Evolutionary conservation across 2,113 vertebrate genomes (phyloP).

Genomic region (Crotophaga sulcirostris): DNA sequence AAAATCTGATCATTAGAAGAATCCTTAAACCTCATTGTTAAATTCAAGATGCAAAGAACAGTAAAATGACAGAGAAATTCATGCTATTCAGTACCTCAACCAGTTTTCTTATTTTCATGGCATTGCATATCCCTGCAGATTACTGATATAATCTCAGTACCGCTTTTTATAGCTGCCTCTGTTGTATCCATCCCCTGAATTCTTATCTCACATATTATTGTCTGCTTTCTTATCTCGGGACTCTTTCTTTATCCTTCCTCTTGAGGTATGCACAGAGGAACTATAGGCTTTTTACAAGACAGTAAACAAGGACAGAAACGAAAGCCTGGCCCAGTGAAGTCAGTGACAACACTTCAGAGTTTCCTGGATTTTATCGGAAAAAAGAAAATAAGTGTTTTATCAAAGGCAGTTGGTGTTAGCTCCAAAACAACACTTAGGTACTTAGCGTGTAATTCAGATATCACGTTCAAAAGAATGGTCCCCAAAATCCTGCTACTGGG

Average conservation of each 20-base stretch:
- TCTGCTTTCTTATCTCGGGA: slow-evolving; percentile 49
- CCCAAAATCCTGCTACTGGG: background rate
- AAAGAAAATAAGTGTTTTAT: background rate
- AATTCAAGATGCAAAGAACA: background rate
- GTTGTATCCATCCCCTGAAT: slow-evolving; percentile 5
- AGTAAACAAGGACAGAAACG: slow-evolving; percentile 22
- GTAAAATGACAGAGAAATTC: background rate
- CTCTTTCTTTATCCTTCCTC: slow-evolving; percentile 26
- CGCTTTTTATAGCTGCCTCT: slow-evolving; percentile 6
- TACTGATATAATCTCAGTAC: background rate
- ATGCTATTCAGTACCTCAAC: background rate
- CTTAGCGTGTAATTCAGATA: background rate
- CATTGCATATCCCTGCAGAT: background rate
- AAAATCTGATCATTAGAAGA: background rate
- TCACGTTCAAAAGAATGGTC: background rate
- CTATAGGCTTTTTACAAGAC: background rate
- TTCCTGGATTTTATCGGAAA: background rate
- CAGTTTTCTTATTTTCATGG: background rate
- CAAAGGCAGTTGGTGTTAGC: background rate
- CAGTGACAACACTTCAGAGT: background rate
- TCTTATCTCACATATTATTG: slow-evolving; percentile 40
- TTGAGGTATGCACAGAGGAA: background rate
- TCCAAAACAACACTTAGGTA: background rate
- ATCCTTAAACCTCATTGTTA: background rate
- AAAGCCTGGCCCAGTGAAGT: background rate